These are phyloP conservation scores for Crossocerus cetratus DNA, from an alignment of 2,888 invertebrate species.

Conservation along the genomic window DNA sequence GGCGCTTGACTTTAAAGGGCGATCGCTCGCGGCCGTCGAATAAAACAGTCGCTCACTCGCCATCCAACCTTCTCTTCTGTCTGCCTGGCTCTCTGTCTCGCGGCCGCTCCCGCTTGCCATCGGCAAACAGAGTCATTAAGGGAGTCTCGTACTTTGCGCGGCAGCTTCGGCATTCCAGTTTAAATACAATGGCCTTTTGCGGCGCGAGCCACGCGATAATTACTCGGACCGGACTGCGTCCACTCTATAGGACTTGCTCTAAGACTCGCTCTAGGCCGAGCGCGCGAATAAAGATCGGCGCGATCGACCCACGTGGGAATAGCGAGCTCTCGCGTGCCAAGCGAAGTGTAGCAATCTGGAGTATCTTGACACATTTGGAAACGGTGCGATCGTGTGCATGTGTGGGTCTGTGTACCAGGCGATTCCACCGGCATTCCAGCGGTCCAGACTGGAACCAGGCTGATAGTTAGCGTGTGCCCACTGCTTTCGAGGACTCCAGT, in stretches of 20 bases:
- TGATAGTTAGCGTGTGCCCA: too few relatives aligned
- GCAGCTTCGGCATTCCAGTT: not conserved
- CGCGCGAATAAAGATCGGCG: not conserved
- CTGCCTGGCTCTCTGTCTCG: not conserved
- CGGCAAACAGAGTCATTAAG: conserved; percentile 44
- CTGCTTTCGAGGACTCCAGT: not conserved
- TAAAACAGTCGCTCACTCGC: conserved; percentile 36
- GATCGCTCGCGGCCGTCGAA: conserved; percentile 31
- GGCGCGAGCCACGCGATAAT: not conserved
- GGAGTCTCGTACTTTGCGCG: too few relatives aligned
- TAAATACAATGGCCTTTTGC: not conserved
- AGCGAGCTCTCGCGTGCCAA: not conserved
- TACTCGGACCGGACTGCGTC: not conserved
- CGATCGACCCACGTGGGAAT: not conserved
- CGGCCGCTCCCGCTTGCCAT: conserved; percentile 12
- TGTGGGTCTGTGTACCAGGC: too few relatives aligned
- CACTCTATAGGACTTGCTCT: too few relatives aligned
- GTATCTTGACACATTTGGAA: not conserved
- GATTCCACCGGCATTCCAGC: too few relatives aligned
- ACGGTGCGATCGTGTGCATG: not conserved
- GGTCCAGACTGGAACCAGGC: too few relatives aligned
- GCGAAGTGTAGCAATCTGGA: not conserved
- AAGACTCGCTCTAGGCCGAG: too few relatives aligned
- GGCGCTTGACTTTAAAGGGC: conserved; percentile 50
- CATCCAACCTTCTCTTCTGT: too few relatives aligned